A percentile compares a stretch with the other conserved stretches of the same genome.
phyloP scores from a whole-genome alignment of 2,113 vertebrate genomes.

The Lampris incognitus region DNA sequence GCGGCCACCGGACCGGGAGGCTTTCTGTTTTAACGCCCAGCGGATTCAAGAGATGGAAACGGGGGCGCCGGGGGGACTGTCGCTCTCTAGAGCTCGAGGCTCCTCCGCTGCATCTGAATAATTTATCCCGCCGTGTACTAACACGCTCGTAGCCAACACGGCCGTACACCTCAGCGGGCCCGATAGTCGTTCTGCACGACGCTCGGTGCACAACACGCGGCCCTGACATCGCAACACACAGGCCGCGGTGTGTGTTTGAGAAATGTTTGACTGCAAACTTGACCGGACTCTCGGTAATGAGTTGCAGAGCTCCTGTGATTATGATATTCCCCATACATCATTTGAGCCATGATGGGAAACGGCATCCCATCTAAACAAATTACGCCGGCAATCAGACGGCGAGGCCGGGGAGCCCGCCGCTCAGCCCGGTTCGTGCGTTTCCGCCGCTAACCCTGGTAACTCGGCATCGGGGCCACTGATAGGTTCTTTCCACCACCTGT shows the following conservation, averaged over 20 bases:
- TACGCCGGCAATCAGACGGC: constrained; percentile 21
- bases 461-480: constrained; percentile 20
- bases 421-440: not conserved
- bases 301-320: constrained; percentile 45
- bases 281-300: constrained; percentile 61
- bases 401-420: not conserved
- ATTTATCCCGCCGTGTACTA: constrained; percentile 55
- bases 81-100: constrained; percentile 52
- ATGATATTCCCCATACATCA: constrained; percentile 51
- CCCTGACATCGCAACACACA: constrained; percentile 56
- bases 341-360: constrained; percentile 37
- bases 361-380: constrained; percentile 42
- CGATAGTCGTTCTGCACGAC: constrained; percentile 37
- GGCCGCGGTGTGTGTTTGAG: constrained; percentile 34
- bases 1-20: constrained; percentile 8
- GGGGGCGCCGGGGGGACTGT: constrained; percentile 29
- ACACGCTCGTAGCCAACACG: constrained; percentile 68
- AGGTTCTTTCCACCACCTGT: constrained; percentile 43
- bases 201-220: constrained; percentile 26
- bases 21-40: constrained; percentile 22
- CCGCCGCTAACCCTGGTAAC: not conserved
- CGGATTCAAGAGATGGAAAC: constrained; percentile 19
- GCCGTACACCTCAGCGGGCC: constrained; percentile 48
- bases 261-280: not conserved
- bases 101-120: constrained; percentile 65